Conservation (phyloP, 1,140 invertebrate genomes). For the Cyclina sinensis region DNA sequence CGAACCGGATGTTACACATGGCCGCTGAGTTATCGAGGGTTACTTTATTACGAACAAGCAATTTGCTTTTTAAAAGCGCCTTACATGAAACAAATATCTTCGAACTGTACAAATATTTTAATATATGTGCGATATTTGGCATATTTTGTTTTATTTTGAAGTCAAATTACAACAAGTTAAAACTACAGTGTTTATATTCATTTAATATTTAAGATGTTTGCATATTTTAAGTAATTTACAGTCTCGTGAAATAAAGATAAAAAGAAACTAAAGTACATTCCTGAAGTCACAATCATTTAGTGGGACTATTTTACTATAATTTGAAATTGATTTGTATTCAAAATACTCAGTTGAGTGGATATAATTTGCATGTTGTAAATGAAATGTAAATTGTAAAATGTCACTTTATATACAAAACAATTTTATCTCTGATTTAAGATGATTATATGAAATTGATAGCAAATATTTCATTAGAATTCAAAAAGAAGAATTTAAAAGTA, state of each 20-base stretch:
- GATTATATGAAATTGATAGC: conserved; percentile 15
- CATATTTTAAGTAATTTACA: background rate
- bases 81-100: too few relatives aligned
- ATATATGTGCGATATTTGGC: too few relatives aligned
- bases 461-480: background rate
- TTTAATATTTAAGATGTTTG: background rate
- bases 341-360: background rate
- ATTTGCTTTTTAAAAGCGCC: too few relatives aligned
- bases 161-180: too few relatives aligned
- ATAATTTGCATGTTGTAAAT: conserved; percentile 6
- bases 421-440: conserved; percentile 5
- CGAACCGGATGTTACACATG: too few relatives aligned
- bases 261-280: background rate
- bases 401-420: background rate
- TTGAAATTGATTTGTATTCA: conserved; percentile 3
- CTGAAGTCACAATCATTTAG: background rate
- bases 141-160: too few relatives aligned
- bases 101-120: too few relatives aligned
- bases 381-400: background rate
- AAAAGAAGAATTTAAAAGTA: background rate
- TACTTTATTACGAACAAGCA: too few relatives aligned
- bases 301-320: background rate
- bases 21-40: too few relatives aligned
- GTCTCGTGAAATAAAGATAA: background rate
- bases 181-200: too few relatives aligned